Percentiles rank a stretch among this genome's conserved stretches.
Evolutionary conservation across 2,888 invertebrate species (phyloP).

Genomic region (Phalera bucephala): DNA sequence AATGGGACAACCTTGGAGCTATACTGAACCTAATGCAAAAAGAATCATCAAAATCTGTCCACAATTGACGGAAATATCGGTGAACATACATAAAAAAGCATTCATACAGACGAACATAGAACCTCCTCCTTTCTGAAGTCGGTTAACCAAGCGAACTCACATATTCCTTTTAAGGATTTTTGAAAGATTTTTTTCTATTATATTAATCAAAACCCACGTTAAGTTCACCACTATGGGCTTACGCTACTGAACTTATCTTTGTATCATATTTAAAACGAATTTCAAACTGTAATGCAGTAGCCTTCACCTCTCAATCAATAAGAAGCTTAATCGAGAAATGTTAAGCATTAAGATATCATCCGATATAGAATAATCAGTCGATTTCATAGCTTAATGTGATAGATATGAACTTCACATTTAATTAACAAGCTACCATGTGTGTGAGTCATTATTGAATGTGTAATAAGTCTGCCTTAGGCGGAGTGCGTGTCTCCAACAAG

Average conservation of each 20-base stretch:
- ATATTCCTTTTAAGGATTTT: background rate
- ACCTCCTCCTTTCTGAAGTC: too few relatives aligned
- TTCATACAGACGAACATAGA: too few relatives aligned
- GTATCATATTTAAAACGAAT: background rate
- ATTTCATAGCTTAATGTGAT: background rate
- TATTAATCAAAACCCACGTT: too few relatives aligned
- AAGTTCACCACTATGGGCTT: too few relatives aligned
- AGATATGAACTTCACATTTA: background rate
- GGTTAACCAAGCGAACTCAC: too few relatives aligned
- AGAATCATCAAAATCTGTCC: too few relatives aligned
- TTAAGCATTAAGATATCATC: background rate
- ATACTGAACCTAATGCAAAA: too few relatives aligned
- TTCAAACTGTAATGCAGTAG: background rate
- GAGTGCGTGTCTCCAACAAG: slow-evolving; percentile 12
- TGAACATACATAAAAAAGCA: too few relatives aligned
- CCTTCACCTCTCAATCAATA: background rate
- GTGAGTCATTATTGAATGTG: background rate
- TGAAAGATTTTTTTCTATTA: background rate
- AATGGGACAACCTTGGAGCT: too few relatives aligned
- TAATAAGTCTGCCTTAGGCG: background rate
- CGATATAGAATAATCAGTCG: background rate
- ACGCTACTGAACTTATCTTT: too few relatives aligned
- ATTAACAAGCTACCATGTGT: too few relatives aligned
- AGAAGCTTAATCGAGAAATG: background rate
- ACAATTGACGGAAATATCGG: too few relatives aligned